Evolutionary conservation across 2,797 vertebrate genomes (phyloP).

Genomic region (Phoebastria nigripes): DNA sequence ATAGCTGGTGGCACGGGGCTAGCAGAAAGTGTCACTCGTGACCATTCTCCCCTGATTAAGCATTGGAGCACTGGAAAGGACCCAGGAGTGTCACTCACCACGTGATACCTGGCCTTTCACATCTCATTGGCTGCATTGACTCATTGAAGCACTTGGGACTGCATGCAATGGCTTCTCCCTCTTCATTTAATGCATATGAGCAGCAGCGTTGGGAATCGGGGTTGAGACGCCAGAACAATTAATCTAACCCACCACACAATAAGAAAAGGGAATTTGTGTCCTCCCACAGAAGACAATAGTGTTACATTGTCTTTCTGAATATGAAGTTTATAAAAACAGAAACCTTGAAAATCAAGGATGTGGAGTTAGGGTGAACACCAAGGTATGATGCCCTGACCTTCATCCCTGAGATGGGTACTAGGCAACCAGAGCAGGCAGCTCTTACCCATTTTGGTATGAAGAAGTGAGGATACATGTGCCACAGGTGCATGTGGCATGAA

Average conservation of each 20-base stretch:
- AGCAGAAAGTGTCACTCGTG: neutral
- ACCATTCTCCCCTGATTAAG: fast-evolving
- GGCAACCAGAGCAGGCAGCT: neutral
- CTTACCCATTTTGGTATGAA: neutral
- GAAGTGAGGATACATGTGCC: neutral
- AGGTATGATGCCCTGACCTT: neutral
- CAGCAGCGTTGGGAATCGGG: neutral
- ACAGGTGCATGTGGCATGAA: neutral
- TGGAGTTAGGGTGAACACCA: neutral
- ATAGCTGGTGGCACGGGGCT: neutral
- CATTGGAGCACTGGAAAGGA: neutral
- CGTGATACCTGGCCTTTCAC: neutral
- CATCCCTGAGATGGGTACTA: neutral
- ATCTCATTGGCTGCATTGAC: fast-evolving
- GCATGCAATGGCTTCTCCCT: neutral
- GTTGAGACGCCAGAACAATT: neutral
- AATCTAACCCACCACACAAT: neutral
- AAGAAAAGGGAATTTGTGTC: neutral
- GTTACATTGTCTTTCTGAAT: neutral
- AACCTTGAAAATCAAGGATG: neutral
- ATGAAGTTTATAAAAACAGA: neutral
- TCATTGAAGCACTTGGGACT: neutral
- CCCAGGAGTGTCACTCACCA: neutral
- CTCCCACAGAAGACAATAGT: neutral
- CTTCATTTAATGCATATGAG: neutral